Conservation (phyloP, 2,113 vertebrate species). For the Amblyopsis rosae region DNA sequence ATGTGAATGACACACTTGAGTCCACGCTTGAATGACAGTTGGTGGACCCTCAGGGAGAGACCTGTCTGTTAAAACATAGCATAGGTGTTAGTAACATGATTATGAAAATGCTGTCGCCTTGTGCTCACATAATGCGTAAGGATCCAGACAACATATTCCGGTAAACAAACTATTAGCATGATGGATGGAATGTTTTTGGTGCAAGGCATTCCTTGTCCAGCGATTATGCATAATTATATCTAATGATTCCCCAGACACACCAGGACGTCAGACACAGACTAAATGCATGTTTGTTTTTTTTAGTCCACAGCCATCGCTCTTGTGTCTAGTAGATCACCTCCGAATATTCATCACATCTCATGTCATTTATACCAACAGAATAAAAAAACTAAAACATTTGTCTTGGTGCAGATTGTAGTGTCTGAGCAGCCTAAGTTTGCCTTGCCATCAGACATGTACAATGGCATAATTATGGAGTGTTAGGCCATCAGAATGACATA, state of each 20-base stretch:
- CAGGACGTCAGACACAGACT: conserved; percentile 47
- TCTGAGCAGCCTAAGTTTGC: conserved; percentile 29
- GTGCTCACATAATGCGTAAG: conserved; percentile 72
- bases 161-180: conserved; percentile 59
- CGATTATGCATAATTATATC: conserved; percentile 61
- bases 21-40: conserved; percentile 79
- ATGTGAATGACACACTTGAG: conserved; percentile 77
- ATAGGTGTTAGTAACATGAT: conserved; percentile 77
- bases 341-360: conserved; percentile 64
- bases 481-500: conserved; percentile 71
- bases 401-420: conserved; percentile 26
- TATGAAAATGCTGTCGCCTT: conserved; percentile 75
- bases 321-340: conserved; percentile 52
- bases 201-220: conserved; percentile 52
- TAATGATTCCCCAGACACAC: conserved; percentile 53
- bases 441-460: conserved; percentile 55
- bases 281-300: conserved; percentile 61
- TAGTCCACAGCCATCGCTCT: conserved; percentile 51
- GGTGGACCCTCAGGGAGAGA: conserved; percentile 65
- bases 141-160: conserved; percentile 62
- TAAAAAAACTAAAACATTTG: conserved; percentile 36
- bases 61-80: conserved; percentile 76
- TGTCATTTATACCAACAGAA: conserved; percentile 52
- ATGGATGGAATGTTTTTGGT: conserved; percentile 53
- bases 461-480: conserved; percentile 72